Evolutionary conservation across 2,113 vertebrate genomes (phyloP).

Genomic region (Orientallactaga bullata): DNA sequence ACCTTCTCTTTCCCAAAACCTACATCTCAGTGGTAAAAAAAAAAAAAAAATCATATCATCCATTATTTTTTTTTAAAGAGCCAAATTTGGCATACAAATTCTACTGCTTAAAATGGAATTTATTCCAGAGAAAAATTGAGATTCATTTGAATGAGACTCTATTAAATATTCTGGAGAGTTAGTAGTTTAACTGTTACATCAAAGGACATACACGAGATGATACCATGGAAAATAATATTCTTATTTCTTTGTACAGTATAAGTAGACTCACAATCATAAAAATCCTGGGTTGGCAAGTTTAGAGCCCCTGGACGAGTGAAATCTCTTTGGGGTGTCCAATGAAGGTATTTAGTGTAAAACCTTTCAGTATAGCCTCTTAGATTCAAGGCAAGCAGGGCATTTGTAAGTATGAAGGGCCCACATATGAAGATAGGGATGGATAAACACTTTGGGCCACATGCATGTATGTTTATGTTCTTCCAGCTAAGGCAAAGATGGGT

Average conservation of each 20-base stretch:
- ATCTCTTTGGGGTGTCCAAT: not conserved
- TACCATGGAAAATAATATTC: not conserved
- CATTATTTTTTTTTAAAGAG: conserved; percentile 54
- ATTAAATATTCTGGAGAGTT: conserved; percentile 53
- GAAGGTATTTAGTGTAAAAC: not conserved
- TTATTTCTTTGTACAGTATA: not conserved
- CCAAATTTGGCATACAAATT: conserved; percentile 77
- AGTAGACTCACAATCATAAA: not conserved
- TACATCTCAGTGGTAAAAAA: conserved; percentile 65
- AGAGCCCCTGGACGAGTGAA: not conserved
- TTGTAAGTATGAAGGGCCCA: not conserved
- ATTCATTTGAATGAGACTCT: conserved; percentile 59
- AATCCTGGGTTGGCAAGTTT: not conserved
- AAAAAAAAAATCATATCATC: conserved; percentile 54
- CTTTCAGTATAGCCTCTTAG: not conserved
- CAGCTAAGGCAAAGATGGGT: no score
- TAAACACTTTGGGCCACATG: not conserved
- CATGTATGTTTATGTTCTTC: fast-evolving
- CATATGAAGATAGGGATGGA: not conserved
- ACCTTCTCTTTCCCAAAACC: conserved; percentile 74
- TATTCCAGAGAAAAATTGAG: conserved; percentile 69
- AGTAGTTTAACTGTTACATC: not conserved
- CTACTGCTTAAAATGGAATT: conserved; percentile 67
- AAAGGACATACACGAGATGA: not conserved
- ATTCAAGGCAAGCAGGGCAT: not conserved